Evolutionary conservation across 2,888 invertebrate genomes (phyloP), one percentile per base, ranked within the genome.

Genomic region (Plagiodera versicolora): DNA sequence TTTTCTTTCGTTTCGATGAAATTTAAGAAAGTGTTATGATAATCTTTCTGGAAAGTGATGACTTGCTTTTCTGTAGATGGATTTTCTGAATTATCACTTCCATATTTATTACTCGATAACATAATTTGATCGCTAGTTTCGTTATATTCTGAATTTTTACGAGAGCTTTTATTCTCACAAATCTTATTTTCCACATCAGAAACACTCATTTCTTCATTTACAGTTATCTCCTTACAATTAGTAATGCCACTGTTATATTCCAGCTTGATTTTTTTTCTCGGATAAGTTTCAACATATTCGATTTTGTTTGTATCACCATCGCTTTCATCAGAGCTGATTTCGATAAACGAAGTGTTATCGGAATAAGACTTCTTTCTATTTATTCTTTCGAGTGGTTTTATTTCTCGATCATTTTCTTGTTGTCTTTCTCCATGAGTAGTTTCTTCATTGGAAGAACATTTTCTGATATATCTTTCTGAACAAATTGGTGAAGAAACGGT

Each of bases 381-480:
- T 2, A 39, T 2, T 9, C 32, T 32, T 32, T 32, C 32, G 11
- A 32, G 32, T 32, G 32, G 10, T 32, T 11, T 32, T 10, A 10
- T 11, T 11, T 32, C 32, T 2, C 11, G 10, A 32, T 32, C 14
- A 17, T 54, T 17, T 19, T 52, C 18, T 32, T 14, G 28, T 17
- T 11, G 14, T 11, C n/a, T 24, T 56, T 56, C 52, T 18, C 18
- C 6, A 45, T 2, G n/a, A 10, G 20, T 16, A 39, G 18, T 5
- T n/a, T 53, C 44, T n/a, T 44, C 45, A 14, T 14, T 6, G 8
- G 16, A 14, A 11, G 44, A 9, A 44, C 39, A 39, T 18, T 56
- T 48, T 52, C 56, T 24, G 2, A 56, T 48, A 35, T 52, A 49
- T 3, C 52, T 58, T 48, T 59, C 58, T 28, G 50, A 17, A 16